These are phyloP conservation scores for Columba livia DNA, from an alignment of 2,113 vertebrate genomes.

Conservation along the genomic window DNA sequence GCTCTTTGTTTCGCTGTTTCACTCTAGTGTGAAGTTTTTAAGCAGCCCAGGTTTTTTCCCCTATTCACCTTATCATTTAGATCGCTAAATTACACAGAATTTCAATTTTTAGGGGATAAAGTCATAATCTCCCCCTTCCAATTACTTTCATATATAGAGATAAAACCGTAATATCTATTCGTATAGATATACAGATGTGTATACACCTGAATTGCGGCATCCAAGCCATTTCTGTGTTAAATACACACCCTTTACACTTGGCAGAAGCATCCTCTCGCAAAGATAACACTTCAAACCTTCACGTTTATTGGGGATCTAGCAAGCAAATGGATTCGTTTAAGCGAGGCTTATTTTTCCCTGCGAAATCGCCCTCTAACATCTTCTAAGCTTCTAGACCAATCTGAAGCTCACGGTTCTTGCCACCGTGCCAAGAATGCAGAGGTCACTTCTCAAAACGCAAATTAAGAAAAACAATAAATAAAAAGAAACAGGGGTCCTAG, in stretches of 20 bases:
- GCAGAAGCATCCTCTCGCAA: neutral
- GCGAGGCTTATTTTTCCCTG: neutral
- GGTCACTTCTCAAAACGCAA: neutral
- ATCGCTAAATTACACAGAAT: no score
- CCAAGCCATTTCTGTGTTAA: neutral
- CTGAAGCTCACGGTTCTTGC: neutral
- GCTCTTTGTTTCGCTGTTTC: neutral
- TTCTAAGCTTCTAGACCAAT: neutral
- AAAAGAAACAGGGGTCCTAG: neutral
- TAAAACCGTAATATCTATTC: fast-evolving
- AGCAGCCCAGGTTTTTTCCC: fast-evolving
- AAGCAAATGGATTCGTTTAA: neutral
- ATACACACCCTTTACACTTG: neutral
- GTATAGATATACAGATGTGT: fast-evolving
- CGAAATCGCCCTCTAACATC: neutral
- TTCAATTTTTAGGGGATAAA: neutral
- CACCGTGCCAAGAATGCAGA: conserved; percentile 33
- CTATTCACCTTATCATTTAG: no score
- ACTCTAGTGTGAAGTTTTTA: neutral
- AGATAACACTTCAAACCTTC: neutral
- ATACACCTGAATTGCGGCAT: fast-evolving
- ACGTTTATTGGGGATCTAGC: neutral
- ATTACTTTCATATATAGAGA: neutral
- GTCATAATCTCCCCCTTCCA: neutral
- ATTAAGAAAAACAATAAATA: no score